Percentiles rank a stretch among this genome's conserved stretches.
These are phyloP conservation scores for Sphinx pinastri DNA, from an alignment of 2,888 invertebrate species.

Conservation along the genomic window DNA sequence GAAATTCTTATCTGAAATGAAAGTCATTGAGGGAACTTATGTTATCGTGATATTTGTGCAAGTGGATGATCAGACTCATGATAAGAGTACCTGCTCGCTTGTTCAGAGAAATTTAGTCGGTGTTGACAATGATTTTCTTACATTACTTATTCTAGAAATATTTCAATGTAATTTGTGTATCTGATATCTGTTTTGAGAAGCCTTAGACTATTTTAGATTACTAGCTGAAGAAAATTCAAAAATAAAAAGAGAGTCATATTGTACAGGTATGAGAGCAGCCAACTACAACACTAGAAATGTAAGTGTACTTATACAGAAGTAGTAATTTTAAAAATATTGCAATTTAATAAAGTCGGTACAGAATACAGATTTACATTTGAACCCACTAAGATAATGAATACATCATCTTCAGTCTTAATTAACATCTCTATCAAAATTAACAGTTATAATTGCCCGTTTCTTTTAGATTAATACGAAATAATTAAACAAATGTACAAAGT, in stretches of 20 bases:
- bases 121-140: neutral
- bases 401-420: neutral
- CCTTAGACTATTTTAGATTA: too few species aligned
- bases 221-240: too few species aligned
- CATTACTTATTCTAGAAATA: too few species aligned
- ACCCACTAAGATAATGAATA: neutral
- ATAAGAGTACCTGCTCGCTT: neutral
- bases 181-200: too few species aligned
- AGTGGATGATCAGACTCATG: neutral
- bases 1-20: constrained; percentile 15
- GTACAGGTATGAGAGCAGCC: too few species aligned
- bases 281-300: too few species aligned
- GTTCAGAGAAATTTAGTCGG: neutral
- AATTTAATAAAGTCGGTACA: too few species aligned
- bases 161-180: too few species aligned
- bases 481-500: neutral
- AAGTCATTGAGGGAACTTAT: neutral
- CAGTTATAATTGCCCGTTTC: neutral
- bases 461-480: neutral
- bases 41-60: neutral
- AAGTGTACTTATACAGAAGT: too few species aligned
- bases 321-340: too few species aligned
- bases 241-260: too few species aligned
- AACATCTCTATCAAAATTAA: neutral
- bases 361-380: too few species aligned